phyloP scores from a whole-genome alignment of 2,113 vertebrate species.

The Chlorodrepanis virens region DNA sequence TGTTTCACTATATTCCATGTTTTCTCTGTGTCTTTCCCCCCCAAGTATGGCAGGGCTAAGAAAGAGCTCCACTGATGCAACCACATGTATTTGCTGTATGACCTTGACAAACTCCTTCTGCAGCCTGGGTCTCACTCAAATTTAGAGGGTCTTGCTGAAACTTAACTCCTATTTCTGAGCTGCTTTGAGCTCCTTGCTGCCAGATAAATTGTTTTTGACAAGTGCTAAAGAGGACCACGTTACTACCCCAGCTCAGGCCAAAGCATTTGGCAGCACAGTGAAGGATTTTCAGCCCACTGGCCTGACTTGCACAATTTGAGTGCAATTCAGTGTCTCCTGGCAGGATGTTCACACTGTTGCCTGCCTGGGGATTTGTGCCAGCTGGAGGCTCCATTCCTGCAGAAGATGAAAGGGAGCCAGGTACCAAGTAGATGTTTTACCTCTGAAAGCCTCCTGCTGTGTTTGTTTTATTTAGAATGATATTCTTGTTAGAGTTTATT shows the following conservation, averaged over 20 bases:
- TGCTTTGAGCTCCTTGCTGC: not conserved
- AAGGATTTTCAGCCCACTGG: constrained; percentile 5
- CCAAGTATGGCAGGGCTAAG: not conserved
- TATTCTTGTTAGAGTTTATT: not conserved
- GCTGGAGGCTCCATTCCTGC: not conserved
- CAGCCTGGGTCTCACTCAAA: not conserved
- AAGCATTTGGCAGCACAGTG: not conserved
- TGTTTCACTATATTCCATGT: not conserved
- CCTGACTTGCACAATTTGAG: not conserved
- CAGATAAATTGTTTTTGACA: not conserved
- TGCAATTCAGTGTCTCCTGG: constrained; percentile 8
- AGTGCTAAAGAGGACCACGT: not conserved
- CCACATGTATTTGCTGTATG: not conserved
- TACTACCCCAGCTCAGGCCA: not conserved
- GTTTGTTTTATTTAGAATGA: not conserved
- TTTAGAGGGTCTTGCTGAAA: not conserved
- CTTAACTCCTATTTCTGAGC: not conserved
- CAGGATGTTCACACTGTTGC: not conserved
- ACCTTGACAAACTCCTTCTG: not conserved
- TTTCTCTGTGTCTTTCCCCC: not conserved
- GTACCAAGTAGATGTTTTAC: not conserved
- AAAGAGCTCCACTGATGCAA: not conserved
- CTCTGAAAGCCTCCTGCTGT: not conserved
- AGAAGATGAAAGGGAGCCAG: not conserved
- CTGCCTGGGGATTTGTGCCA: not conserved